phyloP scores from a whole-genome alignment of 2,888 invertebrate species.

The Parnassius smintheus region DNA sequence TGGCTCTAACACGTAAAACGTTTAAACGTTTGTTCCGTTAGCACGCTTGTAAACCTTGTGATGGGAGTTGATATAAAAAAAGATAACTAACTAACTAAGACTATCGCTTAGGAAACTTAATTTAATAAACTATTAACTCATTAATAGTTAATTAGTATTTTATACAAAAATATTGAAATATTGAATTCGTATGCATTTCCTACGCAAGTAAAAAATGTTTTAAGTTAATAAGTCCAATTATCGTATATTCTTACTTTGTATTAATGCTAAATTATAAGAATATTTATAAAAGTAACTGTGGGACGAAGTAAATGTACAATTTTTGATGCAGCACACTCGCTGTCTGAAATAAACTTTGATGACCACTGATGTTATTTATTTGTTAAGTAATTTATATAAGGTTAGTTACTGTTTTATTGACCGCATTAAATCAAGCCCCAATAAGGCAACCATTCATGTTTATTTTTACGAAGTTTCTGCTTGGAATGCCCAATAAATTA shows the following conservation, averaged over 20 bases:
- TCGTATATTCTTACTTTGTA: slow-evolving; percentile 18
- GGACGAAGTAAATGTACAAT: slow-evolving; percentile 34
- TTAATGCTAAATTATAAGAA: slow-evolving; percentile 18
- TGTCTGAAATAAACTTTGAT: slow-evolving; percentile 65
- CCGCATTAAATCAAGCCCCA: slow-evolving; percentile 79
- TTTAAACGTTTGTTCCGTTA: no score
- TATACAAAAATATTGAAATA: no score
- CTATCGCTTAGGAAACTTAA: no score
- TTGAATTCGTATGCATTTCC: no score
- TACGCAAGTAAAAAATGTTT: not conserved
- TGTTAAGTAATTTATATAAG: slow-evolving; percentile 81
- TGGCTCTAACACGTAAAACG: no score
- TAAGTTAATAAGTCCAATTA: slow-evolving; percentile 16
- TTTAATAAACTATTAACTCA: no score
- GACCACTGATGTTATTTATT: slow-evolving; percentile 77
- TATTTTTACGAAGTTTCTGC: slow-evolving; percentile 81
- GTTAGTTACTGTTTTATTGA: slow-evolving; percentile 81
- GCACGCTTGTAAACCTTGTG: no score
- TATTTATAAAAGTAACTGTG: slow-evolving; percentile 30
- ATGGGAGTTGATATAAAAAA: no score
- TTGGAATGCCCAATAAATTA: slow-evolving; percentile 77
- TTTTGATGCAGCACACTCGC: slow-evolving; percentile 34
- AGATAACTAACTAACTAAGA: no score
- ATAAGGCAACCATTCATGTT: slow-evolving; percentile 81
- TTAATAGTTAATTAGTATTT: no score